Evolutionary conservation across 2,113 vertebrate species (phyloP), one percentile per base, ranked within the genome.

Genomic region (Spermophilus dauricus): DNA sequence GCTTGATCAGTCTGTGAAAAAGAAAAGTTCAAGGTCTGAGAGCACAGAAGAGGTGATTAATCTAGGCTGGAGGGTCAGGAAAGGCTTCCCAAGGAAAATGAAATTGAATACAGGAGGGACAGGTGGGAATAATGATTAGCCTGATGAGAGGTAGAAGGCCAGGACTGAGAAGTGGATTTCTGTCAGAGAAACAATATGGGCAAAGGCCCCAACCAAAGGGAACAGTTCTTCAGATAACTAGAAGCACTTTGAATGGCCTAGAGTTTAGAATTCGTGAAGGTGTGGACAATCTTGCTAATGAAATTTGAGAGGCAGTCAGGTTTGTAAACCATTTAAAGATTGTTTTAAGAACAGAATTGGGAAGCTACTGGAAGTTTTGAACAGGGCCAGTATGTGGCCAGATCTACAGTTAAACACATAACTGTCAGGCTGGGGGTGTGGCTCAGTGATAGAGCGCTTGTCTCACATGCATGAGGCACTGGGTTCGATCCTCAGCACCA

Each of bases 251-350:
- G 90, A 30, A 51, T 48, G 95, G 34, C 45, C 61, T 91, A 26
- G 63, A 84, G 65, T 86, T 90, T 42, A 81, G 77, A 94, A 78
- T 90, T 61, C 37, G 67, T 58, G 51, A 83, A 89, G 42, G 37
- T 78, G 37, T 14, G 16, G 42, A 67, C 87, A 91, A 42, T 65
- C 37, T 28, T 75, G 63, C 30, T 67, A 93, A 94, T 45, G 73
- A 96, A 73, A 75, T 37, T 70, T 39, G 42, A 63, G 28, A 89
- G 42, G 26, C 48, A 90, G 80, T 72, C 53, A 69, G 37, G 70
- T 37, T 89, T 94, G 63, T 69, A 86, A 86, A 70, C n/a, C 37
- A 58, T 39, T 72, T 63, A 81, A 88, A 67, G 90, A 95, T 65
- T 81, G 34, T 61, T 48, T 84, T 86, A 89, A 91, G 34, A 34